phyloP scores from a whole-genome alignment of 2,797 vertebrate species.

The Tenualosa thibaudeaui region DNA sequence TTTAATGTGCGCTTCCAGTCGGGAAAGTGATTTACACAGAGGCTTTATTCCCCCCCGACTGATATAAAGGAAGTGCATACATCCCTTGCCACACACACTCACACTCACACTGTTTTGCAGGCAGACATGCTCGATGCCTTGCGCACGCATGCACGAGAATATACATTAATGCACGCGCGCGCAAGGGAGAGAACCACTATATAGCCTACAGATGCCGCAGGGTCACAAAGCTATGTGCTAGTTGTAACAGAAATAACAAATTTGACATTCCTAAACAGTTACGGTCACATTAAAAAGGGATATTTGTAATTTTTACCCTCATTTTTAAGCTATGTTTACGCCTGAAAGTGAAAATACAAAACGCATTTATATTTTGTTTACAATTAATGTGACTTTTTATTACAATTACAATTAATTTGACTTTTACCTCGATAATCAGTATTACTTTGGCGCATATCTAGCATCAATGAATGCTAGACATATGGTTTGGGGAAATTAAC shows the following conservation, averaged over 20 bases:
- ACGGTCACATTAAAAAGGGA: background rate
- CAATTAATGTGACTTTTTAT: too few relatives aligned
- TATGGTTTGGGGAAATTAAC: background rate
- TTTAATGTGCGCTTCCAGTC: conserved; percentile 90
- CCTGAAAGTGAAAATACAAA: background rate
- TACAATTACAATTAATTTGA: too few relatives aligned
- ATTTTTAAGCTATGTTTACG: too few relatives aligned
- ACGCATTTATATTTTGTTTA: background rate
- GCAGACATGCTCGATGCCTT: background rate
- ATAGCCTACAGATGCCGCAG: background rate
- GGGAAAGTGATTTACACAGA: conserved; percentile 91
- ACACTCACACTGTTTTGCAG: background rate
- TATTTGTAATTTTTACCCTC: background rate
- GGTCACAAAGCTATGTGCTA: background rate
- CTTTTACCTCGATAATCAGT: too few relatives aligned
- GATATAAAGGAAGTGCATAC: conserved; percentile 84
- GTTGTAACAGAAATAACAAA: too few relatives aligned
- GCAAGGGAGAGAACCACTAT: background rate
- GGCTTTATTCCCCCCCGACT: conserved; percentile 88
- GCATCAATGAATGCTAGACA: background rate
- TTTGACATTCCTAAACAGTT: background rate
- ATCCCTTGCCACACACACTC: conserved; percentile 43
- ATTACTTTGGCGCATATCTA: background rate
- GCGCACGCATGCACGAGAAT: background rate
- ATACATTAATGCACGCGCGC: background rate